A percentile compares a stretch with the other conserved stretches of the same genome.
phyloP scores from a whole-genome alignment of 2,888 invertebrate species.

The Dilophus febrilis region DNA sequence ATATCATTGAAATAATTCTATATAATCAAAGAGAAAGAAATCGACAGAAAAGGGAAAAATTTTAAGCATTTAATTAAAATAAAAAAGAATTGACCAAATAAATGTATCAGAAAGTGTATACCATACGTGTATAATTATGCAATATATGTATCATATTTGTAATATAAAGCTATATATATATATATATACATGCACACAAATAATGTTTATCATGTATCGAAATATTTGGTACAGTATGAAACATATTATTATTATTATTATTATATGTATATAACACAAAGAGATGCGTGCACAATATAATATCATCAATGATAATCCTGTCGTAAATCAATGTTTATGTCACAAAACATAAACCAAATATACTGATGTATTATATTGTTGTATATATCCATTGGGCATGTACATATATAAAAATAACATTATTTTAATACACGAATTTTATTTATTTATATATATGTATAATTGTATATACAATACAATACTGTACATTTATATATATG shows the following conservation, averaged over 20 bases:
- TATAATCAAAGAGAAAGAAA: no score
- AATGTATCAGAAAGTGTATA: no score
- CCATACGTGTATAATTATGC: no score
- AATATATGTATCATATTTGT: no score
- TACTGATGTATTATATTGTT: background rate
- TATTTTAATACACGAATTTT: background rate
- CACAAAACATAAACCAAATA: slow-evolving; percentile 1
- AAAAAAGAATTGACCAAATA: no score
- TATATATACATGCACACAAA: background rate
- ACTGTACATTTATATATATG: background rate
- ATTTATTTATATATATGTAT: background rate
- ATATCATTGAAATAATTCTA: no score
- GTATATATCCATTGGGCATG: background rate
- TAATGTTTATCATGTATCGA: background rate
- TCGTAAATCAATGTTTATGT: slow-evolving; percentile 5
- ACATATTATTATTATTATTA: no score
- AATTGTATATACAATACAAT: no score
- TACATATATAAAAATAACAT: no score
- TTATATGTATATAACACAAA: background rate
- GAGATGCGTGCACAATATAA: background rate
- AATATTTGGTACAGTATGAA: background rate
- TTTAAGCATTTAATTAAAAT: no score
- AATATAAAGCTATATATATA: no score
- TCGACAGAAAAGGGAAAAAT: no score
- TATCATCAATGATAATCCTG: slow-evolving; percentile 1